These are phyloP conservation scores for Jaculus jaculus DNA, from an alignment of 2,113 vertebrate species.

Conservation along the genomic window DNA sequence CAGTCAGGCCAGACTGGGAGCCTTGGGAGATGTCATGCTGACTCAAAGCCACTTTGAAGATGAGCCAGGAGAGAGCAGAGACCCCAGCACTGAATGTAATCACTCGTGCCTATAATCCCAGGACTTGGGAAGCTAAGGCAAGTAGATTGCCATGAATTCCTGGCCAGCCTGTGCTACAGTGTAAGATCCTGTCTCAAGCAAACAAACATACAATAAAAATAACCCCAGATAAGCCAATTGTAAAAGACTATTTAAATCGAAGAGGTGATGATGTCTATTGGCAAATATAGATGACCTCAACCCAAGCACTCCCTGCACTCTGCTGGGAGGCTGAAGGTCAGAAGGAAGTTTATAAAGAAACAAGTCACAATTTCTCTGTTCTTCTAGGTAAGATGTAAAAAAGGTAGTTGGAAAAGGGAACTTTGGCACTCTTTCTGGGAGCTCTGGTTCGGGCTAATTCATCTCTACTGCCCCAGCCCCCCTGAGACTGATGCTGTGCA, in stretches of 20 bases:
- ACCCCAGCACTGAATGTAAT: background rate
- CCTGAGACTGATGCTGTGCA: background rate
- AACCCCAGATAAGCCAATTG: background rate
- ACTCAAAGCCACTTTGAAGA: background rate
- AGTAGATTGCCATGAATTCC: background rate
- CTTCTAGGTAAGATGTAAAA: background rate
- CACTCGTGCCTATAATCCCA: background rate
- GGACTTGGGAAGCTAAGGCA: background rate
- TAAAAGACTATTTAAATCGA: background rate
- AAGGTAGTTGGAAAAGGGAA: background rate
- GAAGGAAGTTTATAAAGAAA: background rate
- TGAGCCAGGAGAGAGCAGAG: background rate
- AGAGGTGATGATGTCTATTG: background rate
- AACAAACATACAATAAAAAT: background rate
- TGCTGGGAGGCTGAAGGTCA: background rate
- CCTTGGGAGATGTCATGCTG: fast-evolving
- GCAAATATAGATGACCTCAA: background rate
- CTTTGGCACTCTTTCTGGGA: background rate
- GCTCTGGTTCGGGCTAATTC: background rate
- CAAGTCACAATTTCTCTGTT: background rate
- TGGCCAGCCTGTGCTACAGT: no score
- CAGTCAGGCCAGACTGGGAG: background rate
- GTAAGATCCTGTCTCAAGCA: background rate
- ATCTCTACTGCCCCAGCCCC: background rate
- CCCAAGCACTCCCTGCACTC: background rate